These are phyloP conservation scores for Percopsis omiscomaycus DNA, from an alignment of 2,797 vertebrate species.

Conservation along the genomic window DNA sequence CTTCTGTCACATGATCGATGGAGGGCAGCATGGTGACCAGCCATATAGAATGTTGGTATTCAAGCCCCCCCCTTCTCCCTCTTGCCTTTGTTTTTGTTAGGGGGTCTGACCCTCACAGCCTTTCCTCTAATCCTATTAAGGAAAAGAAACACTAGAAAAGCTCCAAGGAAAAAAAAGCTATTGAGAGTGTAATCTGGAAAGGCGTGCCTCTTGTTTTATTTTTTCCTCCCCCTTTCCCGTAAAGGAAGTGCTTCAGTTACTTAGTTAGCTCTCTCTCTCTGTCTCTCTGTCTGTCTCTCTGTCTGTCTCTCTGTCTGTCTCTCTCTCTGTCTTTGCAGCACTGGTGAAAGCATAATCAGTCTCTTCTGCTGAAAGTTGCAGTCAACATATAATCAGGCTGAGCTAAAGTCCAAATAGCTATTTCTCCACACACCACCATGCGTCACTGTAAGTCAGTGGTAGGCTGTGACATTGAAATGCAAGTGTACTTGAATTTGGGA, in stretches of 20 bases:
- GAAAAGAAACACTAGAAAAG: constrained; percentile 58
- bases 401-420: constrained; percentile 1
- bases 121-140: constrained; percentile 73
- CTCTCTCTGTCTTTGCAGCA: constrained; percentile 18
- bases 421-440: constrained; percentile 16
- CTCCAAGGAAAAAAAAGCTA: constrained; percentile 54
- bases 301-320: neutral
- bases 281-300: neutral
- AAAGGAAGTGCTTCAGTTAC: constrained; percentile 41
- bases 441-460: constrained; percentile 14
- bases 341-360: constrained; percentile 1
- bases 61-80: constrained; percentile 31
- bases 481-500: neutral
- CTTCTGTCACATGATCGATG: constrained; percentile 66
- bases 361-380: constrained; percentile 5
- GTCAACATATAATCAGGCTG: neutral
- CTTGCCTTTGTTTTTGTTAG: constrained; percentile 54
- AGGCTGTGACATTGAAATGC: constrained; percentile 10
- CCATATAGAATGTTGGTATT: constrained; percentile 35
- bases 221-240: constrained; percentile 10
- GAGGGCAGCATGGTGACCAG: constrained; percentile 45
- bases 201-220: constrained; percentile 31
- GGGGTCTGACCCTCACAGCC: constrained; percentile 56
- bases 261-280: constrained; percentile 2
- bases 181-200: constrained; percentile 60